A percentile compares a stretch with the other conserved stretches of the same genome.
Conservation (phyloP, 1,140 invertebrate genomes). For the Battus philenor region DNA sequence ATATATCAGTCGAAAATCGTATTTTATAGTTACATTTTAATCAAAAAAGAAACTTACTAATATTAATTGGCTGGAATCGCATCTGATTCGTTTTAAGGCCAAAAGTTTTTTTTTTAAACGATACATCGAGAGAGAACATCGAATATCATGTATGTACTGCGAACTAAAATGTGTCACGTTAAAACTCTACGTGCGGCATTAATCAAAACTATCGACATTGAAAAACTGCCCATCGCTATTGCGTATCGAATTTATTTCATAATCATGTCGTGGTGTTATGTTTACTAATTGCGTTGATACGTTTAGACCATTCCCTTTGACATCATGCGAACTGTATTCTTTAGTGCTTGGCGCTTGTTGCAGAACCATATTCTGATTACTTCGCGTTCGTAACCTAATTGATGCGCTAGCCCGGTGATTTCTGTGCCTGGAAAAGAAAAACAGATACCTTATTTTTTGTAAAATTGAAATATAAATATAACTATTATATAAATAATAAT, state of each 20-base stretch:
- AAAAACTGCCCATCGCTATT: slow-evolving; percentile 17
- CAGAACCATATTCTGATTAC: slow-evolving; percentile 99
- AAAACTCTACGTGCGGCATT: slow-evolving; percentile 30
- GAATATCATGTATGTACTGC: slow-evolving; percentile 28
- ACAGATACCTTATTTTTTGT: no score
- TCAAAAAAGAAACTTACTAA: slow-evolving; percentile 55
- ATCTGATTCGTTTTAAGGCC: slow-evolving; percentile 57
- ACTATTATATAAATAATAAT: slow-evolving; percentile 9
- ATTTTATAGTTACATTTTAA: slow-evolving; percentile 62
- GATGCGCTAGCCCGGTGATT: slow-evolving; percentile 95
- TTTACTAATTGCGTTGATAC: slow-evolving; percentile 2
- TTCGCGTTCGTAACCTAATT: slow-evolving; percentile 97
- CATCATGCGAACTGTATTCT: slow-evolving; percentile 96
- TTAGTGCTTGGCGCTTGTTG: slow-evolving; percentile 97
- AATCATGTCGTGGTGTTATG: slow-evolving; percentile 1
- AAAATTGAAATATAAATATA: no score
- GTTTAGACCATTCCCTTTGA: slow-evolving; percentile 84
- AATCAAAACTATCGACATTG: slow-evolving; percentile 34
- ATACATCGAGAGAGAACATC: slow-evolving; percentile 8
- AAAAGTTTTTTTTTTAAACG: slow-evolving; percentile 23
- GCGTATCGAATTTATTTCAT: background rate
- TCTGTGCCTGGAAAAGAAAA: slow-evolving; percentile 87
- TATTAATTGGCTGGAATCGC: slow-evolving; percentile 65
- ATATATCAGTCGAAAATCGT: slow-evolving; percentile 72
- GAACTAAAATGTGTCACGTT: slow-evolving; percentile 30